Evolutionary conservation across 2,888 invertebrate genomes (phyloP), one percentile per base, ranked within the genome.

Genomic region (Habrosyne pyritoides): DNA sequence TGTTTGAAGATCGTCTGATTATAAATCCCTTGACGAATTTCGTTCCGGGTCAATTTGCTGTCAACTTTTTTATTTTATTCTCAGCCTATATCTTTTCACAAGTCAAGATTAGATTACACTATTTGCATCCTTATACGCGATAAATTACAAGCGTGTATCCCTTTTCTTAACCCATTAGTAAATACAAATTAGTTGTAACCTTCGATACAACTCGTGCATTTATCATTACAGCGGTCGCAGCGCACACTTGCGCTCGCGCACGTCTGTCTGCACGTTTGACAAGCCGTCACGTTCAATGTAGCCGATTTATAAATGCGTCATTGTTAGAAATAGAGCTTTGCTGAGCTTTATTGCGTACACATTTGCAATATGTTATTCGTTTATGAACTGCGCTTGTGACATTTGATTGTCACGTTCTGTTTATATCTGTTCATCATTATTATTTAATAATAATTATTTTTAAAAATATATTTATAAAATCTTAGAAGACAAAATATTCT

Each of bases 271-370:
- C 59, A 55, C 48, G 54, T 60, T 58, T 64, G 64, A 67, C 67
- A 71, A 65, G 65, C 62, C 63, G 60, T 66, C 61, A 63, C 65
- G 69, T 66, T 58, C 52, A 52, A 53, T 62, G 53, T 51, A 60
- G 55, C 48, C 66, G 61, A 64, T 63, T 65, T 71, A 64, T 60
- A 59, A 64, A 61, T 62, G 65, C 59, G 59, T 67, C 64, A 63
- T 70, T 63, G 66, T 65, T 56, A 56, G 58, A 63, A 54, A 58
- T 55, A 61, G 54, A 48, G 60, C 54, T 56, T 61, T 63, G 50
- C 55, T 50, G 54, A 36, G 51, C 47, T 52, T 56, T 56, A 57
- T 52, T 49, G 33, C 22, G 24, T 47, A 53, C 51, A 53, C 51
- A 51, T 54, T 58, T 54, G 48, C 58, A 59, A 42, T 53, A 42